Base-by-base conservation (phyloP, 2,888 invertebrate genomes). In the Metallyticus violacea region DNA sequence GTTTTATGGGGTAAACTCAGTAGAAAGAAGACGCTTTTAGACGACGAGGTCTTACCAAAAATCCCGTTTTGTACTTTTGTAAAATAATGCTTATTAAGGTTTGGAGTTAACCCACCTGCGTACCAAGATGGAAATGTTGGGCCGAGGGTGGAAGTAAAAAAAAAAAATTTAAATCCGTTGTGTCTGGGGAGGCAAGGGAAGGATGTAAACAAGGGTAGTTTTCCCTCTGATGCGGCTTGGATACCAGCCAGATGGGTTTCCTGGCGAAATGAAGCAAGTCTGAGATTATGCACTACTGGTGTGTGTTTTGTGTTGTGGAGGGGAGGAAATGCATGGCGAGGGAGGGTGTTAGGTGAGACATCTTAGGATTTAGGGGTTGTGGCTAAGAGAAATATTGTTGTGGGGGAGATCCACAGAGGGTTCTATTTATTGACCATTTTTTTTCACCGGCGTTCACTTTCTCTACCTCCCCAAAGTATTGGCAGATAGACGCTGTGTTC, bases 391-490 rank as follows among this genome's bases (percentile, higher is more conserved):
- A 22, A 28, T 83, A 27, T 83, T 88, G 86, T 88, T 86, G 83
- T 85, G 86, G 82, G 77, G 77, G 81, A 7, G 85, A 15, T 62
- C 40, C 6, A 82, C 82, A 86, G 27, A 62, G 77, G 83, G 86
- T 83, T 88, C 86, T 88, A 85, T 83, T 86, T 87, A 86, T 86
- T 87, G 87, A 85, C 86, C 86, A 86, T 86, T 82, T 81, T 86
- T 86, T 84, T 81, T 26, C n/a, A 15, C 15, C 40, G 3, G 40
- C 22, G 15, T 22, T 62, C 40, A 22, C 40, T 62, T 62, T 62
- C n/a, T 9, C 40, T 62, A 4, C 15, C 40, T 62, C 40, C 15
- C 15, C 15, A 62, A 62, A n/a, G n/a, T n/a, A n/a, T n/a, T n/a
- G n/a, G n/a, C n/a, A n/a, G 40, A 62, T 62, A 15, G 40, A 62